Conservation (phyloP, 2,113 vertebrate species). For the Prietella phreatophila region DNA sequence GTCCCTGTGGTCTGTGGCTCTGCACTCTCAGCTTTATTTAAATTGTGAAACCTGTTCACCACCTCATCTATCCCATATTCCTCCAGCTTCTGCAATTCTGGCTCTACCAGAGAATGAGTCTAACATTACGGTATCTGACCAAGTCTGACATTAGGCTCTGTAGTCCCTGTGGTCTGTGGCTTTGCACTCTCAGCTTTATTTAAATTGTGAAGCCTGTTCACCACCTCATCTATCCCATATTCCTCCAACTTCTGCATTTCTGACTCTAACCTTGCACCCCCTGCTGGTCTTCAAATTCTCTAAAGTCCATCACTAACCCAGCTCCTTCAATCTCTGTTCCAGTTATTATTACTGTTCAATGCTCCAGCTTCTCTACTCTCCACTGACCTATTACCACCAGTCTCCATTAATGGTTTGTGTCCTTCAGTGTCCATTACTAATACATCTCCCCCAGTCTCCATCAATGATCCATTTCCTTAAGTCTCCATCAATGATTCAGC, state of each 20-base stretch:
- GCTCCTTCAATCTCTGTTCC: not conserved
- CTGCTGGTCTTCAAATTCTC: not conserved
- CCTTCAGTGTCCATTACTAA: not conserved
- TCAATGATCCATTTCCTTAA: not conserved
- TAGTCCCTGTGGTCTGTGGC: not conserved
- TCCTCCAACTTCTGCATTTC: not conserved
- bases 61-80: not conserved
- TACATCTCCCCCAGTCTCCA: not conserved
- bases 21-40: not conserved
- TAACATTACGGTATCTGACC: not conserved
- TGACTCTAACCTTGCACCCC: not conserved
- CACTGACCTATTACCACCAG: not conserved
- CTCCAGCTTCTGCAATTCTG: not conserved
- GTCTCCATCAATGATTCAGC: not conserved
- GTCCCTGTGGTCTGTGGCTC: not conserved
- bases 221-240: not conserved
- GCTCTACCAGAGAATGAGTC: not conserved
- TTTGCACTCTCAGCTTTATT: not conserved
- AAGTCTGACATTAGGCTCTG: not conserved
- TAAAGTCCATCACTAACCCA: not conserved
- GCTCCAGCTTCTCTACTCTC: not conserved
- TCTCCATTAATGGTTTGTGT: not conserved
- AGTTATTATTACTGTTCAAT: not conserved
- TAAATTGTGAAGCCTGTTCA: not conserved
- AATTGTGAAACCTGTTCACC: not conserved